phyloP scores from a whole-genome alignment of 2,113 vertebrate species.

The Neodon shergylaensis region DNA sequence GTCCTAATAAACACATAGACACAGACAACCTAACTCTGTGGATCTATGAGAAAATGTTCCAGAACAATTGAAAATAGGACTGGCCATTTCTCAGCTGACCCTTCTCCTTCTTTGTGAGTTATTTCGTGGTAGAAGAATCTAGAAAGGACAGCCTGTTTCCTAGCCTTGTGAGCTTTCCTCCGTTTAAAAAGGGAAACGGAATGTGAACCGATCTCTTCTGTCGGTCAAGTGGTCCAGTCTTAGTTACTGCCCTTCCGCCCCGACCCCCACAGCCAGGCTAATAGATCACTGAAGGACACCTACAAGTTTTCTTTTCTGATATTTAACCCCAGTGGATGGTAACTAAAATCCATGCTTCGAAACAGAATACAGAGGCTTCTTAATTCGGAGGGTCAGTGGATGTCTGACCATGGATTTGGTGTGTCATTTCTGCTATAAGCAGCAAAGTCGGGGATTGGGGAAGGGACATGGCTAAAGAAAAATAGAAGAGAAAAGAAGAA shows the following conservation, averaged over 20 bases:
- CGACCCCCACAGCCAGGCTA: background rate
- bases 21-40: background rate
- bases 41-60: background rate
- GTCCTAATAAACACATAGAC: background rate
- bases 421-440: background rate
- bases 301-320: background rate
- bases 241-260: background rate
- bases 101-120: background rate
- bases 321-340: background rate
- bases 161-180: background rate
- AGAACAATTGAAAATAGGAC: background rate
- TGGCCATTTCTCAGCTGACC: background rate
- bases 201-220: background rate
- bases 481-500: background rate
- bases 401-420: background rate
- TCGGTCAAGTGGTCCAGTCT: background rate
- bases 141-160: background rate
- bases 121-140: background rate
- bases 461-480: background rate
- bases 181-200: constrained; percentile 12
- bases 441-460: background rate
- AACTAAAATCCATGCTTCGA: background rate
- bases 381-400: background rate
- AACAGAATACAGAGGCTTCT: background rate
- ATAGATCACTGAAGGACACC: background rate